Conservation (phyloP, 2,888 invertebrate genomes). For the Perdita meconis region DNA sequence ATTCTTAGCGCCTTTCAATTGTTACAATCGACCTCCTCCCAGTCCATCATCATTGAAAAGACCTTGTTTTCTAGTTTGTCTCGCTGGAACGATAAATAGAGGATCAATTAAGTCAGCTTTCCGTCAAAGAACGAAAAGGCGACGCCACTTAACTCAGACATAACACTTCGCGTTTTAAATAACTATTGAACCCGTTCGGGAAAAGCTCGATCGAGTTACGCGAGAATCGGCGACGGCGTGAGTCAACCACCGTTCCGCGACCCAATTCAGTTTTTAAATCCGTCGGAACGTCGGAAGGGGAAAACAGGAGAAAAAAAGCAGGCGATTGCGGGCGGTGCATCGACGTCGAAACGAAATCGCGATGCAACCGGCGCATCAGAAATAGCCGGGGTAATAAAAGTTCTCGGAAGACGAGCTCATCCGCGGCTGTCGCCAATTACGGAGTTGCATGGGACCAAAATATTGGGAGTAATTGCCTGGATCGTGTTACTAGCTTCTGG, state of each 20-base stretch:
- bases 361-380: constrained; percentile 42
- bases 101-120: no score
- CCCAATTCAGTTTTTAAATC: constrained; percentile 68
- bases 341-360: constrained; percentile 45
- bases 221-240: constrained; percentile 36
- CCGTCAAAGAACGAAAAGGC: no score
- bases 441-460: constrained; percentile 49
- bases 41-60: no score
- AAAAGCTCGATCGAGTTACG: constrained; percentile 23
- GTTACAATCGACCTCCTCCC: no score
- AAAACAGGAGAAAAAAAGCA: constrained; percentile 17
- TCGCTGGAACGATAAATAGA: no score
- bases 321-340: constrained; percentile 38
- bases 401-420: constrained; percentile 52
- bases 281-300: not conserved
- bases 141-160: no score
- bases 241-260: constrained; percentile 48
- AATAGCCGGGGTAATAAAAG: constrained; percentile 60
- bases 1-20: no score
- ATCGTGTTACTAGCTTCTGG: constrained; percentile 42
- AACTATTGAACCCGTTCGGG: no score
- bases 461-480: constrained; percentile 52
- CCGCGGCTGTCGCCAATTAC: constrained; percentile 57
- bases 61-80: no score
- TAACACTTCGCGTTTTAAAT: no score